Conservation (phyloP, 2,797 vertebrate genomes). For the Tragopan temminckii region DNA sequence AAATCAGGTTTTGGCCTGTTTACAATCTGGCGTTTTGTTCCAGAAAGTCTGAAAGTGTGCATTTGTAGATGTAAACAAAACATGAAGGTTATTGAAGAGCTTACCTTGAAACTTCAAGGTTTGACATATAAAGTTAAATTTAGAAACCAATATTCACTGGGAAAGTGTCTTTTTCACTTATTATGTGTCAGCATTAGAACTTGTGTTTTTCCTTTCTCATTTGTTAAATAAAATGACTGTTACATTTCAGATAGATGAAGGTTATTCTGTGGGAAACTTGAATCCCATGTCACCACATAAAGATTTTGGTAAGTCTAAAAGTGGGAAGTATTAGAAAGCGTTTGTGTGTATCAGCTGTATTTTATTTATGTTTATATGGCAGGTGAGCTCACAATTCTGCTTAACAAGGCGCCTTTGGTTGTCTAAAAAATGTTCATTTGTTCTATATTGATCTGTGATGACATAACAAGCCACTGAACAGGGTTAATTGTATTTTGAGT, state of each 20-base stretch:
- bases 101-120: background rate
- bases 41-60: background rate
- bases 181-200: background rate
- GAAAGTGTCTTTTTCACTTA: background rate
- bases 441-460: background rate
- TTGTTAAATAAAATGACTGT: conserved; percentile 48
- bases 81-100: background rate
- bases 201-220: background rate
- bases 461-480: too few species aligned
- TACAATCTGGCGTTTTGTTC: background rate
- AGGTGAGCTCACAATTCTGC: background rate
- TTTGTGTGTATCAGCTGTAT: background rate
- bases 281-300: conserved; percentile 74
- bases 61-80: background rate
- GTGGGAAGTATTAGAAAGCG: background rate
- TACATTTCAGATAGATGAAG: conserved; percentile 77
- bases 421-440: background rate
- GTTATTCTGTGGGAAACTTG: conserved; percentile 66
- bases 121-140: background rate
- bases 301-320: conserved; percentile 80
- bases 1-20: background rate
- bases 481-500: background rate
- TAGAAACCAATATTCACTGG: background rate
- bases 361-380: background rate
- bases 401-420: background rate